A percentile compares a stretch with the other conserved stretches of the same genome.
Evolutionary conservation across 1,140 invertebrate genomes (phyloP).

Genomic region (Zophobas morio): DNA sequence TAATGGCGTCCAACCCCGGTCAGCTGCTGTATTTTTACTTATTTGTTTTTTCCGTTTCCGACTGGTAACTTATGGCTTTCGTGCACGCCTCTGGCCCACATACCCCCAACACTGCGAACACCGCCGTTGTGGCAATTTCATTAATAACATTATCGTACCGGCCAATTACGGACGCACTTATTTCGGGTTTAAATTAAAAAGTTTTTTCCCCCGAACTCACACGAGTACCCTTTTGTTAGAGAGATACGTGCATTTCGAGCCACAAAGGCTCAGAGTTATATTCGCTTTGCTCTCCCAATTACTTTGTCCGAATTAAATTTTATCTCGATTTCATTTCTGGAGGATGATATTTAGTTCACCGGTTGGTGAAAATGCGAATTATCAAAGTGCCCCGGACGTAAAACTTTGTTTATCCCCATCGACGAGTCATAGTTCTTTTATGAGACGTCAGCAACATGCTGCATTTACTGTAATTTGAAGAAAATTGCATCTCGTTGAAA

Average conservation of each 20-base stretch:
- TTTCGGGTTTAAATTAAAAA: conserved; percentile 22
- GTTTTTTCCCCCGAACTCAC: conserved; percentile 6
- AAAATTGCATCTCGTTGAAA: no score
- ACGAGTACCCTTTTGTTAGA: conserved; percentile 15
- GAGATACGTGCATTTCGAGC: background rate
- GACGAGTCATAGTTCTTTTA: no score
- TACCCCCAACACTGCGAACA: conserved; percentile 7
- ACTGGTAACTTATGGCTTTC: conserved; percentile 48
- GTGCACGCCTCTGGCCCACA: conserved; percentile 29
- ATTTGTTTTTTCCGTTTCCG: conserved; percentile 51
- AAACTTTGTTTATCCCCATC: no score
- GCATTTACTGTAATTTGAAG: no score
- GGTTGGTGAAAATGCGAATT: no score
- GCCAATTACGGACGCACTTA: conserved; percentile 23
- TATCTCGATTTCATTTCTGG: conserved; percentile 2
- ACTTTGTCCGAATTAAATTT: conserved; percentile 13
- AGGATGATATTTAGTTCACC: background rate
- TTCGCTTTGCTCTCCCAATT: conserved; percentile 16
- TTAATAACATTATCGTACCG: conserved; percentile 9
- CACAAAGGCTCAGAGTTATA: conserved; percentile 35
- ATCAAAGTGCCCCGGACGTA: no score
- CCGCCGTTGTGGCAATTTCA: conserved; percentile 6
- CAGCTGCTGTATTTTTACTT: conserved; percentile 48
- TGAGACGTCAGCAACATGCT: no score
- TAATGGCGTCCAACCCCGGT: conserved; percentile 49